Percentiles rank a stretch among this genome's conserved stretches.
Conservation (phyloP, 2,888 invertebrate genomes). For the Hyposoter dolosus region DNA sequence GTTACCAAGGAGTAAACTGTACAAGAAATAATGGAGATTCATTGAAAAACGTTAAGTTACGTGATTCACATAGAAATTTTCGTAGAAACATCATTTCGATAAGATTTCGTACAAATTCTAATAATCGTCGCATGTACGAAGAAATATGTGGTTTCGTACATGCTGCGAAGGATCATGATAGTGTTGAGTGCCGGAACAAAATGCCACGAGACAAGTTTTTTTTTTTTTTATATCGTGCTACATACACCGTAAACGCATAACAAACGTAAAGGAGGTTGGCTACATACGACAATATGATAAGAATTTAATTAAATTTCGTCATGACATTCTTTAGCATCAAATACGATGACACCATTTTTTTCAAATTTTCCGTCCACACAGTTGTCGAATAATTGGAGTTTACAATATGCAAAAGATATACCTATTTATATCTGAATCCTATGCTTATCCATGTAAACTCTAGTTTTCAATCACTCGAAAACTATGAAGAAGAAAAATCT, state of each 20-base stretch:
- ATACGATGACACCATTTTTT: no score
- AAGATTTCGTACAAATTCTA: conserved; percentile 59
- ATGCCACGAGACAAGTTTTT: background rate
- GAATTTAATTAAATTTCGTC: no score
- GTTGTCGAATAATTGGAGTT: no score
- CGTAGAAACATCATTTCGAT: conserved; percentile 38
- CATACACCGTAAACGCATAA: conserved; percentile 1
- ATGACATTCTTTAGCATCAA: no score
- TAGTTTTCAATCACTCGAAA: no score
- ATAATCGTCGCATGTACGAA: conserved; percentile 26
- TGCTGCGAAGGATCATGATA: background rate
- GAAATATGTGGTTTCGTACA: conserved; percentile 21
- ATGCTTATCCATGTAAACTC: no score
- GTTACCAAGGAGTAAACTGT: conserved; percentile 32
- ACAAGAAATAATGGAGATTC: conserved; percentile 33
- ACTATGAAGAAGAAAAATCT: no score
- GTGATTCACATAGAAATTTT: conserved; percentile 45
- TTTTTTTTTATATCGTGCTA: background rate
- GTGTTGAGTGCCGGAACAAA: conserved; percentile 19
- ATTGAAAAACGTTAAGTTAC: conserved; percentile 7
- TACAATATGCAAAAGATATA: no score
- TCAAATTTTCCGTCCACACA: no score
- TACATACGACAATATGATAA: no score
- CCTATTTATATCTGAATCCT: no score
- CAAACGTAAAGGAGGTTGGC: background rate